A percentile compares a stretch with the other conserved stretches of the same genome.
phyloP scores from a whole-genome alignment of 2,113 vertebrate species.

The Isurus oxyrinchus region DNA sequence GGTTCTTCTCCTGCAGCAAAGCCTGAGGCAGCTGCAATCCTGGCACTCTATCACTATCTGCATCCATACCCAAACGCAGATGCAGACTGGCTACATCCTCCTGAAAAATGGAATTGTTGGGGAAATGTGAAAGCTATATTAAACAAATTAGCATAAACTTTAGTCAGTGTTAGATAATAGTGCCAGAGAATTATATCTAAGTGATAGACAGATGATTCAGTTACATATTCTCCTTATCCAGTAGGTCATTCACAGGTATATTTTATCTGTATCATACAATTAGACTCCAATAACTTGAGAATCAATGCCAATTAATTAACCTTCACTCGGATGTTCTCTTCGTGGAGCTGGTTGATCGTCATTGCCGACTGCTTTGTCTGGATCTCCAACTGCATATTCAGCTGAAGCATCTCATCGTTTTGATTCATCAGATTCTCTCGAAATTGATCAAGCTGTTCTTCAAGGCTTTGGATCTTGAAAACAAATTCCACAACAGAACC shows the following conservation, averaged over 20 bases:
- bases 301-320: conserved; percentile 46
- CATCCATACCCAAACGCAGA: conserved; percentile 46
- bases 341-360: conserved; percentile 56
- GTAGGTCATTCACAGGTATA: background rate
- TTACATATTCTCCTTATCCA: background rate
- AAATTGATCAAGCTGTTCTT: conserved; percentile 62
- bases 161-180: background rate
- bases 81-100: conserved; percentile 52
- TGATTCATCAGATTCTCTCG: conserved; percentile 63
- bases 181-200: background rate
- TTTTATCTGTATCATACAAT: background rate
- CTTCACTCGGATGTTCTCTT: conserved; percentile 60
- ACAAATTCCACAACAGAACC: background rate
- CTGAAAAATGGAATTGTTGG: conserved; percentile 43
- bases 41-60: conserved; percentile 35
- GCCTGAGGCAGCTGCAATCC: conserved; percentile 60
- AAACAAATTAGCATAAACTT: background rate
- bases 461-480: conserved; percentile 61
- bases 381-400: conserved; percentile 65
- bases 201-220: background rate
- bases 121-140: background rate
- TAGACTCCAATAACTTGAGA: background rate
- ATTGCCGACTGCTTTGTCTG: conserved; percentile 51
- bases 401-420: conserved; percentile 64
- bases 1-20: conserved; percentile 75